A percentile compares a stretch with the other conserved stretches of the same genome.
Conservation (phyloP, 2,113 vertebrate genomes). For the Albula glossodonta region DNA sequence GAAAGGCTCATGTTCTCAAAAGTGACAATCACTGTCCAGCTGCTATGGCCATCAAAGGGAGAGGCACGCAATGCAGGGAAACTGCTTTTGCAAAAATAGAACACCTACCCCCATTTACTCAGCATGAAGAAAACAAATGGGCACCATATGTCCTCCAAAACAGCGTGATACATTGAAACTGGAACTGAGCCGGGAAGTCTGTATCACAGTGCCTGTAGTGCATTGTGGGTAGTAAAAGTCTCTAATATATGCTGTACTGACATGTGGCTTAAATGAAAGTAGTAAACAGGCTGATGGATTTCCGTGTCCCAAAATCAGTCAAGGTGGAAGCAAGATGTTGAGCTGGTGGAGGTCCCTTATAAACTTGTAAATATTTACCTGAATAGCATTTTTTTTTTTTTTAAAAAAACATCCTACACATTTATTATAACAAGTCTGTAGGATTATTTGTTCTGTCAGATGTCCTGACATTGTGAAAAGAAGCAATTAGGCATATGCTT, state of each 20-base stretch:
- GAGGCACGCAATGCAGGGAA: neutral
- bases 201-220: neutral
- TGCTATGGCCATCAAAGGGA: conserved; percentile 10
- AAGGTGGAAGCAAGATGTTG: neutral
- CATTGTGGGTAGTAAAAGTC: neutral
- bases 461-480: neutral
- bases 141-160: conserved; percentile 15
- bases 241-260: neutral
- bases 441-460: neutral
- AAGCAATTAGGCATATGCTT: too few relatives aligned
- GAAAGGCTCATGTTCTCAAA: neutral
- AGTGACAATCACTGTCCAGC: neutral
- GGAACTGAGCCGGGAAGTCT: neutral
- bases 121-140: conserved; percentile 22
- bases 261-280: neutral
- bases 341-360: neutral
- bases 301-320: neutral
- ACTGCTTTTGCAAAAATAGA: conserved; percentile 22
- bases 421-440: neutral
- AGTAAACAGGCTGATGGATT: neutral
- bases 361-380: too few relatives aligned
- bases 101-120: neutral
- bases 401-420: too few relatives aligned
- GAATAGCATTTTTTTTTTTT: too few relatives aligned
- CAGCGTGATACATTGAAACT: conserved; percentile 8